These are phyloP conservation scores for Cinara cedri DNA, from an alignment of 2,888 invertebrate species.

Conservation along the genomic window DNA sequence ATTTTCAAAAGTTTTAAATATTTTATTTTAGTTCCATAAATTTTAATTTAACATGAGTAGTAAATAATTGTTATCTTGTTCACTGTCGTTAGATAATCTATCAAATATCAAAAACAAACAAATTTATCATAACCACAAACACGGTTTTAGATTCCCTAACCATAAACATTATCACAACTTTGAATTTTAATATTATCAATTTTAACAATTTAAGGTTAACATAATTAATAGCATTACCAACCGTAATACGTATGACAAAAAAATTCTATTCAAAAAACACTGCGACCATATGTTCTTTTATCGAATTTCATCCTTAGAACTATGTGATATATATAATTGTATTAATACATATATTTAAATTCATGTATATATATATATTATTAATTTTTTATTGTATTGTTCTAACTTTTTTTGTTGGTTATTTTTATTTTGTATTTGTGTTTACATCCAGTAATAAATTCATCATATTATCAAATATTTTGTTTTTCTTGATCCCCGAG, in stretches of 20 bases:
- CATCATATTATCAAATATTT: background rate
- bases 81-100: too few relatives aligned
- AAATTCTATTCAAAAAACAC: background rate
- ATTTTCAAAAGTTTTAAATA: too few relatives aligned
- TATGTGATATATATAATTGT: background rate
- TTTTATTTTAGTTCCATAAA: too few relatives aligned
- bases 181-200: background rate
- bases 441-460: background rate
- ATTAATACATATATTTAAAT: background rate
- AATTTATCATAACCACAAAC: background rate
- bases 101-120: too few relatives aligned
- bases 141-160: too few relatives aligned
- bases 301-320: slow-evolving; percentile 33
- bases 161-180: background rate
- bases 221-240: background rate
- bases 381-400: background rate
- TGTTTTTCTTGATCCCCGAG: background rate
- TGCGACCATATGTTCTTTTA: slow-evolving; percentile 35
- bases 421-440: too few relatives aligned
- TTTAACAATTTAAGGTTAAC: background rate
- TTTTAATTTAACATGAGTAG: too few relatives aligned
- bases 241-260: background rate
- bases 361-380: slow-evolving; percentile 8
- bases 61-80: too few relatives aligned
- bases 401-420: background rate